phyloP scores from a whole-genome alignment of 2,113 vertebrate genomes.

The Pygoscelis adeliae region DNA sequence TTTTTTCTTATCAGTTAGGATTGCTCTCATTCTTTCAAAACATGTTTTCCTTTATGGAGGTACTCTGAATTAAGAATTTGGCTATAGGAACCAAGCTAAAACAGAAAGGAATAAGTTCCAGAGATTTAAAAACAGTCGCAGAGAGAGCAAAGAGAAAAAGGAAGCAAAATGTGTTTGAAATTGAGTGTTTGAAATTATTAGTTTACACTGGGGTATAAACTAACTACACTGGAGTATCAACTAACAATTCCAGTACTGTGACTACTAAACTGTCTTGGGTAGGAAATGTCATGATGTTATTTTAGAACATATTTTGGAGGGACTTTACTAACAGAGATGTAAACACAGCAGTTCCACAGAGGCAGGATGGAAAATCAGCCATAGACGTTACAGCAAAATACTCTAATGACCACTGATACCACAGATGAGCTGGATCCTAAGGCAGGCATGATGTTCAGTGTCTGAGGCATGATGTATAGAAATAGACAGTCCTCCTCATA shows the following conservation, averaged over 20 bases:
- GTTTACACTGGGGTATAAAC: not conserved
- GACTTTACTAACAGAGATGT: not conserved
- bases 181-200: not conserved
- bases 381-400: not conserved
- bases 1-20: not conserved
- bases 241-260: not conserved
- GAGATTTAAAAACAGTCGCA: not conserved
- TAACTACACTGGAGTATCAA: not conserved
- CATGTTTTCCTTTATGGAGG: not conserved
- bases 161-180: not conserved
- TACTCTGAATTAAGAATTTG: not conserved
- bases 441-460: not conserved
- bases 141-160: not conserved
- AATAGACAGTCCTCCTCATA: not conserved
- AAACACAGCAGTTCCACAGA: not conserved
- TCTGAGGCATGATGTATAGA: not conserved
- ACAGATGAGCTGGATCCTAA: not conserved
- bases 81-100: not conserved
- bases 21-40: slow-evolving; percentile 23
- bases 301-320: not conserved
- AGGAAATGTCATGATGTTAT: not conserved
- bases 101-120: not conserved
- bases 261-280: not conserved
- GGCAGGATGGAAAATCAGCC: not conserved
- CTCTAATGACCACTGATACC: not conserved